Base-by-base conservation (phyloP, 2,888 invertebrate genomes). In the Muscina levida region DNA sequence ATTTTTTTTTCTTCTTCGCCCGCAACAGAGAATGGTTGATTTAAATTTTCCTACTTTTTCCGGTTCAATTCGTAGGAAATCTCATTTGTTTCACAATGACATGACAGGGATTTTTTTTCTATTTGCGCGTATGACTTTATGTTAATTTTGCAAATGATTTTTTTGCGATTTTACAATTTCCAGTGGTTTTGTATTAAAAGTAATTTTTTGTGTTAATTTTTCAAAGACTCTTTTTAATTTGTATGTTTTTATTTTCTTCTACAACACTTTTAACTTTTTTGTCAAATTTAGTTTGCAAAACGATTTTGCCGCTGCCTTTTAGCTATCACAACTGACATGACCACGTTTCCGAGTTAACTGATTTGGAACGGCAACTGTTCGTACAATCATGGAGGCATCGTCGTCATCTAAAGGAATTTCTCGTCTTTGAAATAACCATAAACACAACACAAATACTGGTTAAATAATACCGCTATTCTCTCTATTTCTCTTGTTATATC, bases 261-360 rank as follows among this genome's bases (percentile, higher is more conserved):
- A 26, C 44, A 56, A 37, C 31, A 31, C 31, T 31, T 31, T 31
- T 31, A n/a, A 53, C 39, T 51, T 19, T 66, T 37, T 71, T 65
- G 56, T 31, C 57, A 42, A 22, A 56, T 15, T 19, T 13, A 66
- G 19, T 77, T 78, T 85, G 84, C 83, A 84, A 82, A 77, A 65
- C 68, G 79, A 83, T 77, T 79, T 75, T 82, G 83, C 86, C 85
- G 86, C 87, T 84, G 84, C 85, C 83, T 72, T 77, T 53, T 77
- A 81, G 81, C 85, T 85, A 84, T 84, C 85, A 86, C 85, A 86
- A 87, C 87, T 88, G 85, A 88, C 89, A 86, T 87, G 85, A 85
- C 88, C 88, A 88, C 89, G 89, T 86, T 89, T 88, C 89, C 89
- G 89, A 89, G 87, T 89, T 87, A 88, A 89, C 89, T 89, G 89